Conservation (phyloP, 1,140 invertebrate species). For the Acromyrmex echinatior region DNA sequence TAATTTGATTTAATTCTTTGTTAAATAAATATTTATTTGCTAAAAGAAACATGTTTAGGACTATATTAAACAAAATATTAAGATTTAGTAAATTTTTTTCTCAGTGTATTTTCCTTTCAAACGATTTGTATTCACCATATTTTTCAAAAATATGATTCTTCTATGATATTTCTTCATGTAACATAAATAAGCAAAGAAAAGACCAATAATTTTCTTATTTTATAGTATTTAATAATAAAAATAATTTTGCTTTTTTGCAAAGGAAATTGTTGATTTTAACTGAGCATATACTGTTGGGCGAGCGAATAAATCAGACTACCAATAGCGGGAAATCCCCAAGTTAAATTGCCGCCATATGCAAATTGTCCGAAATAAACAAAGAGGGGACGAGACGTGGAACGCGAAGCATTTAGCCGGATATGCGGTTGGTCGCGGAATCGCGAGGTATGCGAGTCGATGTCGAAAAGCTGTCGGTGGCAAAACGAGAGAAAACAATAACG, state of each 20-base stretch:
- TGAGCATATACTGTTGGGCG: neutral
- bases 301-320: neutral
- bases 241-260: neutral
- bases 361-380: constrained; percentile 27
- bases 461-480: constrained; percentile 41
- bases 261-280: neutral
- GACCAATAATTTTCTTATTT: too few species aligned
- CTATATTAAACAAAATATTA: too few species aligned
- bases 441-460: neutral
- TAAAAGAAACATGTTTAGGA: too few species aligned
- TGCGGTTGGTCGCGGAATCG: neutral
- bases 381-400: constrained; percentile 4
- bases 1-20: too few species aligned
- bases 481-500: constrained; percentile 40
- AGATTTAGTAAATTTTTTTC: too few species aligned
- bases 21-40: too few species aligned
- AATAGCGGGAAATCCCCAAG: constrained; percentile 4
- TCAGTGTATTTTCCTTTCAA: too few species aligned
- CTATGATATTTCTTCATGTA: neutral
- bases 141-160: neutral
- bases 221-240: neutral
- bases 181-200: neutral
- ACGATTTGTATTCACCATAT: neutral
- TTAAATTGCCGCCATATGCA: constrained; percentile 16
- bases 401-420: constrained; percentile 21